Conservation (phyloP, 1,140 invertebrate species). For the Sitodiplosis mosellana region DNA sequence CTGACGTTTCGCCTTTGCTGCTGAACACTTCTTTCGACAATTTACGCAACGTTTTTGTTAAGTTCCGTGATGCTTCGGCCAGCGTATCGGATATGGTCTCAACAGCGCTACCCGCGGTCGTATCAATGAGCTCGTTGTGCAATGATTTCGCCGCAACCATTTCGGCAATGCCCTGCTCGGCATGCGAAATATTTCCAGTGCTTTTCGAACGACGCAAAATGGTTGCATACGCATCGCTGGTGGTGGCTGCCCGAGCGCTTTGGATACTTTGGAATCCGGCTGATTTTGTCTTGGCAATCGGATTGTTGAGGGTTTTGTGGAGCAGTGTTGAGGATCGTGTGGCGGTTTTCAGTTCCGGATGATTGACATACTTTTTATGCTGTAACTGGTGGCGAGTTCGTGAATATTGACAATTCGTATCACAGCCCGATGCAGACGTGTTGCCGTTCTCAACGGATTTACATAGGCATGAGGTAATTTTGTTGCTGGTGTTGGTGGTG, state of each 20-base stretch:
- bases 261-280: not conserved
- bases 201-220: slow-evolving; percentile 1
- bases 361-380: not conserved
- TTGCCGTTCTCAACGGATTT: slow-evolving; percentile 13
- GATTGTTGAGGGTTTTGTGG: not conserved
- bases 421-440: slow-evolving; percentile 1
- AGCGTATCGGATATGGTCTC: slow-evolving; percentile 39
- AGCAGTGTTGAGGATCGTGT: slow-evolving; percentile 3
- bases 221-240: too few relatives aligned
- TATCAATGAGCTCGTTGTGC: not conserved
- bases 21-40: slow-evolving; percentile 74
- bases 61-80: slow-evolving; percentile 69
- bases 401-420: not conserved
- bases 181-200: not conserved
- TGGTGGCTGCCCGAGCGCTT: not conserved
- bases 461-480: slow-evolving; percentile 26
- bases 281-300: slow-evolving; percentile 1
- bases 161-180: not conserved
- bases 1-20: slow-evolving; percentile 33
- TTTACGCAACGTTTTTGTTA: slow-evolving; percentile 79
- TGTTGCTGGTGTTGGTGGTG: slow-evolving; percentile 6
- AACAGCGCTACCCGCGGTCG: slow-evolving; percentile 6
- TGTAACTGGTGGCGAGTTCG: not conserved
- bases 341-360: slow-evolving; percentile 2
- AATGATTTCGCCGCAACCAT: not conserved